A percentile compares a stretch with the other conserved stretches of the same genome.
Conservation (phyloP, 2,113 vertebrate species). For the Grammomys dolichurus region DNA sequence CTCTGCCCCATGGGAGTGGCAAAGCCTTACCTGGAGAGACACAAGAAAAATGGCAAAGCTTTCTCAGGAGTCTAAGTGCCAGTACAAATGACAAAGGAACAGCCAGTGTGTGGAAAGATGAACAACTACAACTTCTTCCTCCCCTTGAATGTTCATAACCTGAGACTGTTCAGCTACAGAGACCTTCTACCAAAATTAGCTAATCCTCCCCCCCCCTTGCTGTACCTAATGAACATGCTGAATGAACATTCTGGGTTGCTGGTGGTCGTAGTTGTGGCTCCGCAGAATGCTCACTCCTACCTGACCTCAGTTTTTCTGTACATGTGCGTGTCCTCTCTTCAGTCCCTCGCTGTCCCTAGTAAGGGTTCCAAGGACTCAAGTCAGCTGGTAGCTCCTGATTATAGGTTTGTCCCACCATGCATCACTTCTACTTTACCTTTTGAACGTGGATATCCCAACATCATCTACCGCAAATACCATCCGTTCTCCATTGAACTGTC, state of each 20-base stretch:
- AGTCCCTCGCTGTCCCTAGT: not conserved
- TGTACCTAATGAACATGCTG: not conserved
- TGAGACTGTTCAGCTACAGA: not conserved
- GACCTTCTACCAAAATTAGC: not conserved
- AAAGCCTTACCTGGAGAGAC: not conserved
- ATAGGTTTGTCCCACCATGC: not conserved
- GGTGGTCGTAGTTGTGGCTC: not conserved
- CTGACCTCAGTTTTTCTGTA: not conserved
- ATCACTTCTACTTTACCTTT: not conserved
- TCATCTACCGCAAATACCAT: not conserved
- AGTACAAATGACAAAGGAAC: no score
- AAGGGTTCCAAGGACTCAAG: not conserved
- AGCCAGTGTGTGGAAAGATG: not conserved
- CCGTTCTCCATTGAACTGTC: conserved; percentile 3
- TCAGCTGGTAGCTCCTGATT: not conserved
- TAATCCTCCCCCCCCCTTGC: not conserved
- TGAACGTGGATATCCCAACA: not conserved
- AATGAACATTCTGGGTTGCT: not conserved
- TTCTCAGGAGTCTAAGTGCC: not conserved
- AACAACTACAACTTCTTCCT: not conserved
- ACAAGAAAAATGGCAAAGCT: not conserved
- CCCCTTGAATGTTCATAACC: not conserved
- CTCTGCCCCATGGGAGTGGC: not conserved
- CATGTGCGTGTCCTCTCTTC: not conserved
- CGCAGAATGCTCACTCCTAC: not conserved